A percentile compares a stretch with the other conserved stretches of the same genome.
These are phyloP conservation scores for Myopa tessellatipennis DNA, from an alignment of 2,888 invertebrate genomes.

Conservation along the genomic window DNA sequence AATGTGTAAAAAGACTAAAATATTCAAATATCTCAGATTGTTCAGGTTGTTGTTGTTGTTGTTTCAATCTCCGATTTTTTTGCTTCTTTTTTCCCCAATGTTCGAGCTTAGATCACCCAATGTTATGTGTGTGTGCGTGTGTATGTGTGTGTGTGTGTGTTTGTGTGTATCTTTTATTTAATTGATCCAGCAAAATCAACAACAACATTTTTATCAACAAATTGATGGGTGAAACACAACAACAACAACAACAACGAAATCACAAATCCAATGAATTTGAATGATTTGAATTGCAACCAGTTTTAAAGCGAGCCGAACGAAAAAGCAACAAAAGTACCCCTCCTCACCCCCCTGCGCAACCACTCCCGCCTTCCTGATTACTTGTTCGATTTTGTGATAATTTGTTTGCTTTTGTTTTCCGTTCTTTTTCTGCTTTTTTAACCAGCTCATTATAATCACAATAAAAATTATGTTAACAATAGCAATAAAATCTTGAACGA, in stretches of 20 bases:
- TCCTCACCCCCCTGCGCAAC: too few species aligned
- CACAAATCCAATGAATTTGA: constrained; percentile 6
- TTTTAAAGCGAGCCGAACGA: neutral
- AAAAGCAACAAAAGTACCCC: too few species aligned
- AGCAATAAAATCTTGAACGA: constrained; percentile 4
- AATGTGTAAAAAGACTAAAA: too few species aligned
- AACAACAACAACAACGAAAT: too few species aligned
- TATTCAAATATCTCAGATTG: neutral
- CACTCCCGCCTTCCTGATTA: too few species aligned
- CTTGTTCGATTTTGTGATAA: too few species aligned
- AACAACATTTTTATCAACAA: too few species aligned
- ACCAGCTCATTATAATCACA: neutral
- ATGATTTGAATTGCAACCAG: constrained; percentile 24
- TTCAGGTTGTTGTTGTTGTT: neutral
- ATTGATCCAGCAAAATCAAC: neutral
- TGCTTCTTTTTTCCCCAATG: neutral
- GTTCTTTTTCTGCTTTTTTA: neutral
- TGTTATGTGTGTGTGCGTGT: constrained; percentile 1
- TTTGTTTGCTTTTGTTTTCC: too few species aligned
- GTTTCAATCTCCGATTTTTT: neutral
- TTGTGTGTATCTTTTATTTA: neutral
- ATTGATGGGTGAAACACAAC: too few species aligned
- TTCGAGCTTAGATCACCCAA: too few species aligned
- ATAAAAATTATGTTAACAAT: constrained; percentile 23
- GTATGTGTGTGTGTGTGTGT: constrained; percentile 23